Base-by-base conservation (phyloP, 2,113 vertebrate species). In the Chloroceryle aenea region DNA sequence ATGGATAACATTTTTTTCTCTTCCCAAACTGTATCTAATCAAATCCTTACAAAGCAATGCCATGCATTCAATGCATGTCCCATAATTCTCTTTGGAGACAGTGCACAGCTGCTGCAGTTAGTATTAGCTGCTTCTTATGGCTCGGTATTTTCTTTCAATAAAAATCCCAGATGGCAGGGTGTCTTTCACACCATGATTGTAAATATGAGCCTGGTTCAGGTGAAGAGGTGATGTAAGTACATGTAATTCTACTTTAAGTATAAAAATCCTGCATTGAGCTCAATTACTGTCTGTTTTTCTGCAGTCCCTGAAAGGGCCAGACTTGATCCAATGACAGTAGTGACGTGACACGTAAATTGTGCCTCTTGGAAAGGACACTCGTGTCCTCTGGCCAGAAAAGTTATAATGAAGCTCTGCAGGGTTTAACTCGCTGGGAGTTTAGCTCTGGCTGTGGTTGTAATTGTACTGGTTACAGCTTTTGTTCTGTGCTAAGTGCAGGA, bases 71-170 rank as follows among this genome's bases (percentile, higher is more conserved):
- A 61, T 58, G 76, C 95, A 97, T 96, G 94, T 84, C 94, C 97
- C 96, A 88, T 98, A 98, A 98, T 95, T 98, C 97, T 98, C 97
- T 97, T 93, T 96, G 96, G 98, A 98, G 98, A 98, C 92, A 93
- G 93, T 83, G 96, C 91, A 98, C 98, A 98, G 98, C 98, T 98
- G 98, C 97, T 98, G 93, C 93, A 88, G 95, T 86, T 94, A 97
- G 97, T 90, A 97, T 96, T 98, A 98, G 97, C 95, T 95, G 93
- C 93, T 98, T 97, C 97, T 98, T 97, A 98, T 52, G 96, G 90
- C 94, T 95, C 68, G 89, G 94, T 95, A 97, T 98, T 97, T 97
- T 97, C 96, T 98, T 98, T 97, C 98, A 97, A 96, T 96, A 97
- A 96, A 97, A 98, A 95, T 96, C 97, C 97, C 98, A 98, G 98